Evolutionary conservation across 2,888 invertebrate genomes (phyloP), one percentile per base, ranked within the genome.

Genomic region (Melieria crassipennis): DNA sequence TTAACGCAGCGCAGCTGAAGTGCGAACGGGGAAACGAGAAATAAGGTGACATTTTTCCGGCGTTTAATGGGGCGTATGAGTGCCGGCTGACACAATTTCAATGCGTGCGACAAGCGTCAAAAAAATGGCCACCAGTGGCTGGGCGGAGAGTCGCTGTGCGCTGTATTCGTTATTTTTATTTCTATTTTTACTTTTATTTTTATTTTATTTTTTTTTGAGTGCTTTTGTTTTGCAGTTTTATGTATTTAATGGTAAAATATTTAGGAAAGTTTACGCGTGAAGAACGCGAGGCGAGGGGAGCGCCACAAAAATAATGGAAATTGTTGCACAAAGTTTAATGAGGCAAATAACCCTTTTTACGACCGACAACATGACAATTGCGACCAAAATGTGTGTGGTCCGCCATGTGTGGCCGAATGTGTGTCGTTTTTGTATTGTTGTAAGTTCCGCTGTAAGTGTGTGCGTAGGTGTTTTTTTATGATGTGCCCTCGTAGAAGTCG

Each of bases 281-380:
- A 64, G 58, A 58, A 13, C n/a, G 63, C 46, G 16, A 6, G 48
- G 5, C 6, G 9, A 4, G 9, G 45, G 45, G 60, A 30, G 43
- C 5, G 43, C 4, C 9, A 43, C 43, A 55, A 55, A 52, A 60
- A 57, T 70, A 65, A 65, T 64, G 64, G 58, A 70, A 70, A 65
- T 70, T 70, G 70, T 65, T 70, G 50, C 70, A 70, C 43, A 16
- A 70, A 70, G 70, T 70, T 70, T 70, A 70, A 70, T 70, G 70
- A 70, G 70, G 65, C 70, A 70, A 64, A 58, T 65, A 70, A 70
- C 64, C 70, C 70, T 65, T 70, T 70, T 65, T 65, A 60, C 58
- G 64, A 52, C 45, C 42, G 65, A 48, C 43, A 30, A 42, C 45
- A 64, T 16, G 50, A 65, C 70, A 70, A 69, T 48, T 69, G 69